Evolutionary conservation across 1,140 invertebrate genomes (phyloP).

Genomic region (Aphis gossypii): DNA sequence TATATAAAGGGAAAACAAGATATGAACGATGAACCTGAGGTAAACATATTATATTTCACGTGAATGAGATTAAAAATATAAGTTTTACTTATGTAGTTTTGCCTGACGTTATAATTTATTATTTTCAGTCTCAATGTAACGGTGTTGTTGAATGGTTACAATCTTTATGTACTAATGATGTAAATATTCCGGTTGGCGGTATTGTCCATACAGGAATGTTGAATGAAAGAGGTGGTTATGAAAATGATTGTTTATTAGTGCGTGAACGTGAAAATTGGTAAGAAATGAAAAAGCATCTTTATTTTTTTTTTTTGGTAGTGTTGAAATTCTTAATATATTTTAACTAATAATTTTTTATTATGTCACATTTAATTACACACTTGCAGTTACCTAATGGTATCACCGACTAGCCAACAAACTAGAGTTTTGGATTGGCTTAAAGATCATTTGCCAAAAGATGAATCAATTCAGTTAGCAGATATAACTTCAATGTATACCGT

Average conservation of each 20-base stretch:
- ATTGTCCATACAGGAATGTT: conserved; percentile 99
- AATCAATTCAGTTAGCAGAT: conserved; percentile 86
- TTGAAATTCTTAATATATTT: not conserved
- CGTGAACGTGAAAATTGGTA: conserved; percentile 59
- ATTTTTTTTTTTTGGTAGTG: no score
- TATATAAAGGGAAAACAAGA: conserved; percentile 21
- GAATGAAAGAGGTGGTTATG: conserved; percentile 92
- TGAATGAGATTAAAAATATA: not conserved
- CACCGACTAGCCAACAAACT: conserved; percentile 96
- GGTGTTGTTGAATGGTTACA: conserved; percentile 92
- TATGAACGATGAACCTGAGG: not conserved
- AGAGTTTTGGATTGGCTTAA: conserved; percentile 91
- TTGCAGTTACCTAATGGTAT: conserved; percentile 96
- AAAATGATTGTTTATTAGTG: conserved; percentile 96
- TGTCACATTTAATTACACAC: conserved; percentile 62
- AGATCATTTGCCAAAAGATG: conserved; percentile 80
- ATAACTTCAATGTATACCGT: conserved; percentile 92
- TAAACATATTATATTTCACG: not conserved
- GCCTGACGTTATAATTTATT: conserved; percentile 24
- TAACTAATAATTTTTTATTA: not conserved
- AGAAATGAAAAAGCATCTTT: not conserved
- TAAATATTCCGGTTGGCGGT: conserved; percentile 93
- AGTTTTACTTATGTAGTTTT: not conserved
- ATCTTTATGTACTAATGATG: conserved; percentile 94
- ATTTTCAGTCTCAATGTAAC: conserved; percentile 75